Evolutionary conservation across 2,797 vertebrate species (phyloP).

Genomic region (Onychomys torridus): DNA sequence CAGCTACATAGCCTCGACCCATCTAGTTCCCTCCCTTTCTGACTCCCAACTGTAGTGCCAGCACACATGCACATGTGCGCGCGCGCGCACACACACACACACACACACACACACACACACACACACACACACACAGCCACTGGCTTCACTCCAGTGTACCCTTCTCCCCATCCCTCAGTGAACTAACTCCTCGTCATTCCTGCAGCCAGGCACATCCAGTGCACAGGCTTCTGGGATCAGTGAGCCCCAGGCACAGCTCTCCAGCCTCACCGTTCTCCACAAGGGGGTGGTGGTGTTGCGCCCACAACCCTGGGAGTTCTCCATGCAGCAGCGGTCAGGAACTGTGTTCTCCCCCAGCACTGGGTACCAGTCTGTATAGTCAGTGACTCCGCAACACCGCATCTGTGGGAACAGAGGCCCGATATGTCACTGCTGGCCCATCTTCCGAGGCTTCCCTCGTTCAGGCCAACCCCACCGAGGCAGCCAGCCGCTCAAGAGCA

Average conservation of each 20-base stretch:
- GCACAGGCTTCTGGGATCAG: neutral
- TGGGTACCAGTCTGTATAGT: slow-evolving; percentile 95
- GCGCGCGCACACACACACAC: neutral
- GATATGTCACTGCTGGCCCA: neutral
- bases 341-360: slow-evolving; percentile 95
- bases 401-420: slow-evolving; percentile 88
- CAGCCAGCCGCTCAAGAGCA: neutral
- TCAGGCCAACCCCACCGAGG: neutral
- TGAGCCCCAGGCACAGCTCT: accelerated
- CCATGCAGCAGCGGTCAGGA: slow-evolving; percentile 97
- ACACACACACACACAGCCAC: neutral
- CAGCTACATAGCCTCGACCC: neutral
- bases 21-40: neutral
- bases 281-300: slow-evolving; percentile 93
- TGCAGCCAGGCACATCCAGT: accelerated
- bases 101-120: neutral
- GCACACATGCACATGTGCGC: neutral
- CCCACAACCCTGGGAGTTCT: slow-evolving; percentile 97
- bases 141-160: neutral
- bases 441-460: neutral
- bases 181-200: neutral
- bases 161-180: no score
- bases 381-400: slow-evolving; percentile 97
- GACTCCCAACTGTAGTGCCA: neutral
- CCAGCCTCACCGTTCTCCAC: slow-evolving; percentile 93